phyloP scores from a whole-genome alignment of 2,113 vertebrate genomes.

The Psammodynastes pulverulentus region DNA sequence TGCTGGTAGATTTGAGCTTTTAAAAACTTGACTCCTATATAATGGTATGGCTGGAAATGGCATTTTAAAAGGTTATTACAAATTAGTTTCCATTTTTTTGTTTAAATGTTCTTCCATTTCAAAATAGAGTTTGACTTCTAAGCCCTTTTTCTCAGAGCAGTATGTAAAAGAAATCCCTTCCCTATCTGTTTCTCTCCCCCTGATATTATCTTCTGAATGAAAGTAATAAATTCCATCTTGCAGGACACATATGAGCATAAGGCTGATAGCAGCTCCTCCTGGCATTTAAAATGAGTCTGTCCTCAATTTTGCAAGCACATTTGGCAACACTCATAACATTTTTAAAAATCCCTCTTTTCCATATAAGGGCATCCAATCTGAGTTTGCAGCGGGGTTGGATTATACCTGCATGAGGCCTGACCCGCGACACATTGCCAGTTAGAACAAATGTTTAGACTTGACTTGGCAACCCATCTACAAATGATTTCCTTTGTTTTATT shows the following conservation, averaged over 20 bases:
- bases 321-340: neutral
- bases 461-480: neutral
- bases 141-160: neutral
- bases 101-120: constrained; percentile 34
- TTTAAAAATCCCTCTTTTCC: neutral
- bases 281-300: constrained; percentile 17
- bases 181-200: neutral
- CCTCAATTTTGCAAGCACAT: neutral
- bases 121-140: constrained; percentile 17
- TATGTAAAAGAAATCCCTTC: constrained; percentile 4
- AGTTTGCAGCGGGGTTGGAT: neutral
- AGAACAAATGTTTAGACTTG: neutral
- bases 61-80: constrained; percentile 29
- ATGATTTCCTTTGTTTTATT: neutral
- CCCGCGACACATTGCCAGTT: neutral
- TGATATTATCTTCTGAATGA: constrained; percentile 1
- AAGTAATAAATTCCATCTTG: constrained; percentile 15
- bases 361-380: neutral
- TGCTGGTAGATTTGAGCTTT: neutral
- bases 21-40: constrained; percentile 6
- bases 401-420: neutral
- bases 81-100: constrained; percentile 19
- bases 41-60: constrained; percentile 1
- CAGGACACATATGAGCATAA: neutral
- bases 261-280: neutral